phyloP scores from a whole-genome alignment of 2,888 invertebrate species.

The Rosalia funebris region DNA sequence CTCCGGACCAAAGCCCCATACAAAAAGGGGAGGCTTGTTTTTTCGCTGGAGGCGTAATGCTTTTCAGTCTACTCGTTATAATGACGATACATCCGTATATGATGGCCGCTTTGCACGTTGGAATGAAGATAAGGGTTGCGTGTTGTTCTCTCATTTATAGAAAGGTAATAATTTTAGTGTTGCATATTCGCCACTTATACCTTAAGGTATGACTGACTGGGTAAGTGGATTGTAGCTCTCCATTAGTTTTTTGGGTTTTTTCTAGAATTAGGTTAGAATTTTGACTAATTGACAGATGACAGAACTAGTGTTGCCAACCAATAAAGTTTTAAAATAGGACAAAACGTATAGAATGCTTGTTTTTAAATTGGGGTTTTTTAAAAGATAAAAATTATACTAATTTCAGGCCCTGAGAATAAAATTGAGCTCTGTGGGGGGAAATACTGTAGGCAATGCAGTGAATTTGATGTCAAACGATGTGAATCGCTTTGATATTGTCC shows the following conservation, averaged over 20 bases:
- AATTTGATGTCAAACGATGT: conserved; percentile 83
- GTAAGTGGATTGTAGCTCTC: no score
- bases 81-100: conserved; percentile 79
- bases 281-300: no score
- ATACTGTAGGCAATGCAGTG: conserved; percentile 71
- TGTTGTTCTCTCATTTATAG: conserved; percentile 79
- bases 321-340: no score
- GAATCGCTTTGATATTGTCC: conserved; percentile 75
- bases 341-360: no score
- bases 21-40: conserved; percentile 66
- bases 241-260: no score
- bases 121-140: conserved; percentile 79
- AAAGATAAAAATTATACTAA: not conserved
- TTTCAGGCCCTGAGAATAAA: conserved; percentile 77
- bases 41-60: conserved; percentile 68
- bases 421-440: conserved; percentile 75
- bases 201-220: no score
- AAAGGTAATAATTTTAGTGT: conserved; percentile 73
- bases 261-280: no score
- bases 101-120: conserved; percentile 72
- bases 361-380: conserved; percentile 12
- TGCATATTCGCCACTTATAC: no score
- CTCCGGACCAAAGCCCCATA: conserved; percentile 53
- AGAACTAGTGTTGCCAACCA: no score
- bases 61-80: conserved; percentile 69